These are phyloP conservation scores for Pagrus major DNA, from an alignment of 2,113 vertebrate species.

Conservation along the genomic window DNA sequence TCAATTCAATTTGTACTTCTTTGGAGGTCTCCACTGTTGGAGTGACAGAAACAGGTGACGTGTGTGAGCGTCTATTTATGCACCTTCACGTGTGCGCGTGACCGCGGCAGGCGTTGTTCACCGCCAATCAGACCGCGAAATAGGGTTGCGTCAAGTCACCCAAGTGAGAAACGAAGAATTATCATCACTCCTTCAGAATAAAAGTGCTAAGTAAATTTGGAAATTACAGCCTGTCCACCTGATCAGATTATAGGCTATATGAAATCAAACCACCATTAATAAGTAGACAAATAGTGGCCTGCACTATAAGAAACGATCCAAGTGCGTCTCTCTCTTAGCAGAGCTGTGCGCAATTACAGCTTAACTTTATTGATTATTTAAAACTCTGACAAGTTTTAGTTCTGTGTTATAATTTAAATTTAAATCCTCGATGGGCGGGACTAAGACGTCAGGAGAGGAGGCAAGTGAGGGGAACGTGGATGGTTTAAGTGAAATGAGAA, in stretches of 20 bases:
- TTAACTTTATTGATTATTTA: no score
- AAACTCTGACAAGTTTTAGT: no score
- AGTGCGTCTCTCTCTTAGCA: no score
- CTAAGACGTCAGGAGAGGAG: no score
- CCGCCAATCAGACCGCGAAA: slow-evolving; percentile 45
- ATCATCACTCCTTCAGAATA: not conserved
- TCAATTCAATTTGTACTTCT: not conserved
- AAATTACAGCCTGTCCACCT: not conserved
- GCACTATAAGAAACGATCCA: no score
- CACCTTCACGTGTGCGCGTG: not conserved
- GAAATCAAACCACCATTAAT: not conserved
- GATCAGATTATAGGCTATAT: not conserved
- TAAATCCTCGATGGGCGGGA: no score
- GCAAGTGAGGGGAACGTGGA: no score
- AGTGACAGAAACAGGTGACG: slow-evolving; percentile 66
- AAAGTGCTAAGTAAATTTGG: not conserved
- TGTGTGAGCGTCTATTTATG: slow-evolving; percentile 30
- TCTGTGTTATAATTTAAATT: no score
- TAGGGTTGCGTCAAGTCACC: not conserved
- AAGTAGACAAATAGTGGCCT: no score
- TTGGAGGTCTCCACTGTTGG: not conserved
- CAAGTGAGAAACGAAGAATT: not conserved
- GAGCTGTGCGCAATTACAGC: no score
- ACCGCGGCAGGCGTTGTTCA: slow-evolving; percentile 41
- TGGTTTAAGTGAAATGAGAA: no score